Percentiles rank a stretch among this genome's conserved stretches.
Evolutionary conservation across 1,140 invertebrate genomes (phyloP).

Genomic region (Liolophura sinensis): DNA sequence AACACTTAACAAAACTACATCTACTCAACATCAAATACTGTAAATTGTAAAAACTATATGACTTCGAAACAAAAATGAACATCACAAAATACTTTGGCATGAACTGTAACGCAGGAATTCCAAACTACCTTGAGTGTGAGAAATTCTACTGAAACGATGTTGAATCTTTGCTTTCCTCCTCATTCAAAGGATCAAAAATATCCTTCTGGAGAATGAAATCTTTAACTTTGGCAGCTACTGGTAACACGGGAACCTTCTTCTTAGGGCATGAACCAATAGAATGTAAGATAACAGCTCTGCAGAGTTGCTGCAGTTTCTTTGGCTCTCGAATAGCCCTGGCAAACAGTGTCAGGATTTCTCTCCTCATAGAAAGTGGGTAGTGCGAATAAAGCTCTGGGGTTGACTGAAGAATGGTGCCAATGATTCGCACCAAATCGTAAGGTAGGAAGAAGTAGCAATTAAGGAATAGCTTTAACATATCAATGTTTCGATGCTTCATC

Average conservation of each 20-base stretch:
- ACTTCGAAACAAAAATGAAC: too few relatives aligned
- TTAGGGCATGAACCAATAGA: constrained; percentile 27
- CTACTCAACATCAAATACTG: too few relatives aligned
- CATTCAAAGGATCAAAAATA: constrained; percentile 13
- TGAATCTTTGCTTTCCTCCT: constrained; percentile 8
- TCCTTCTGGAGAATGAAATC: constrained; percentile 43
- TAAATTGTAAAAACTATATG: too few relatives aligned
- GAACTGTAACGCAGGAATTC: too few relatives aligned
- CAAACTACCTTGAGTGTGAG: too few relatives aligned
- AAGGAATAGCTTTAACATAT: constrained; percentile 43
- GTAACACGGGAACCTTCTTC: constrained; percentile 30
- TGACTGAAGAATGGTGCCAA: constrained; percentile 35
- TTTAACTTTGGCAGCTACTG: constrained; percentile 39
- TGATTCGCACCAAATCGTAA: constrained; percentile 25
- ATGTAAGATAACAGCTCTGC: constrained; percentile 34
- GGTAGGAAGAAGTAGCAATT: constrained; percentile 37
- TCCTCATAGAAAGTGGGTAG: constrained; percentile 27
- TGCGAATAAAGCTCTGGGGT: constrained; percentile 32
- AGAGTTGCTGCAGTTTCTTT: constrained; percentile 33
- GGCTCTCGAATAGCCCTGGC: constrained; percentile 25
- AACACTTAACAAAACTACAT: too few relatives aligned
- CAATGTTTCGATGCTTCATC: constrained; percentile 45
- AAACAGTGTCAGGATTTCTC: constrained; percentile 39
- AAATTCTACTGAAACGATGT: too few relatives aligned
- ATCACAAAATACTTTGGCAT: too few relatives aligned